phyloP scores from a whole-genome alignment of 2,113 vertebrate species.

The Oplegnathus fasciatus region DNA sequence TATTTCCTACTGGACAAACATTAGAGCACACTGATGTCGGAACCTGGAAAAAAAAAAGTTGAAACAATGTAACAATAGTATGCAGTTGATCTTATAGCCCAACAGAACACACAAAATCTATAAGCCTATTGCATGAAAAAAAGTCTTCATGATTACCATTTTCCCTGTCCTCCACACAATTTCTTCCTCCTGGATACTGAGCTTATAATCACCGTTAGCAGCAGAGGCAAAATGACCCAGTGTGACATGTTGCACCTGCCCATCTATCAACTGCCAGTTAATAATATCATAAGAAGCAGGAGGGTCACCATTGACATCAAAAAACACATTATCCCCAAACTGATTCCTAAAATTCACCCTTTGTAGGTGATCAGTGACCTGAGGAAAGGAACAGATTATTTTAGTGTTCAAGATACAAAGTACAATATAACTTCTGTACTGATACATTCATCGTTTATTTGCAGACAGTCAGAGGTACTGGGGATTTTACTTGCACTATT shows the following conservation, averaged over 20 bases:
- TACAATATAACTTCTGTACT: not conserved
- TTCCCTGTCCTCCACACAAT: conserved; percentile 81
- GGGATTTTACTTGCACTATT: not conserved
- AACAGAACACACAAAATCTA: not conserved
- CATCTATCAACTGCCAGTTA: conserved; percentile 74
- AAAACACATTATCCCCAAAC: conserved; percentile 80
- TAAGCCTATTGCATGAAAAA: not conserved
- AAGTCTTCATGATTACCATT: not conserved
- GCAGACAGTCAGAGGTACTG: not conserved
- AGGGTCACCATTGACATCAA: conserved; percentile 77
- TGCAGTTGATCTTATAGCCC: not conserved
- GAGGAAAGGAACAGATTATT: not conserved
- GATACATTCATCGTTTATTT: not conserved
- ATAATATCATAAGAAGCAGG: conserved; percentile 84
- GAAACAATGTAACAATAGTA: too few species aligned
- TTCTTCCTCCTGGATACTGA: conserved; percentile 74
- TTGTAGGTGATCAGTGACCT: conserved; percentile 80
- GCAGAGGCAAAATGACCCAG: conserved; percentile 78
- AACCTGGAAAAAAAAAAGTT: conserved; percentile 68
- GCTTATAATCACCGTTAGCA: conserved; percentile 62
- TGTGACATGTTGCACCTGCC: conserved; percentile 81
- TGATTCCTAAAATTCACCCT: conserved; percentile 77
- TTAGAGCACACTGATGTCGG: conserved; percentile 80
- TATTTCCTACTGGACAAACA: conserved; percentile 78
- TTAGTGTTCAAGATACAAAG: not conserved